Evolutionary conservation across 2,113 vertebrate species (phyloP).

Genomic region (Trinectes maculatus): DNA sequence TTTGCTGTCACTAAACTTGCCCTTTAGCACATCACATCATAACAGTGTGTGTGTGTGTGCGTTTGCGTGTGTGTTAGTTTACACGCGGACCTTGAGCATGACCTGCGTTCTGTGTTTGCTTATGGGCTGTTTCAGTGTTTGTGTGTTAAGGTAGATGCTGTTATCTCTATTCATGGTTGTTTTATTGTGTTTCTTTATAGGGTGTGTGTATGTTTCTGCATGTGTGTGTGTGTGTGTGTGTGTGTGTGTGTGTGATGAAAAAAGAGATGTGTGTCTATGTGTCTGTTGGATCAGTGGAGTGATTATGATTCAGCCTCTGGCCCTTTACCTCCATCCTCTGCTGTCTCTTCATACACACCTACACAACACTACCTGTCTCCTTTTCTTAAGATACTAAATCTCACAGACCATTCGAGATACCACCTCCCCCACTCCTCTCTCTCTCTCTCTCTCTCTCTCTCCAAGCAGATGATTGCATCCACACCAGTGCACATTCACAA

Average conservation of each 20-base stretch:
- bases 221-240: constrained; percentile 17
- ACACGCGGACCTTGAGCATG: constrained; percentile 51
- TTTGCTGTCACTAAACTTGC: constrained; percentile 53
- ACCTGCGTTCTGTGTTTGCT: constrained; percentile 51
- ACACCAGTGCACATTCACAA: constrained; percentile 79
- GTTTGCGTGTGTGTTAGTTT: constrained; percentile 14
- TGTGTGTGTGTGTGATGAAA: constrained; percentile 7
- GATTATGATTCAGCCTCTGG: constrained; percentile 14
- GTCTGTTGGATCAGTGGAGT: constrained; percentile 7
- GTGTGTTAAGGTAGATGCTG: constrained; percentile 22
- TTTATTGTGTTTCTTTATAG: constrained; percentile 24
- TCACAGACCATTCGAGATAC: constrained; percentile 13
- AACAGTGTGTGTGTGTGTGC: constrained; percentile 9
- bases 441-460: constrained; percentile 9
- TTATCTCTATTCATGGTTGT: constrained; percentile 40
- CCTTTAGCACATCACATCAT: constrained; percentile 21
- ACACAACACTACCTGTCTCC: constrained; percentile 11
- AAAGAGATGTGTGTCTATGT: not conserved
- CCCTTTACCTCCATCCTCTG: no score
- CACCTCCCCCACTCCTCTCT: not conserved
- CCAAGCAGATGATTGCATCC: constrained; percentile 69
- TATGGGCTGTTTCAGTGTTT: constrained; percentile 32
- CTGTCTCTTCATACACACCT: not conserved
- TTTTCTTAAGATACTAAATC: constrained; percentile 13
- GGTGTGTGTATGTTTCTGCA: constrained; percentile 5